Conservation (phyloP, 2,888 invertebrate species). For the Hirudinaria manillensis region DNA sequence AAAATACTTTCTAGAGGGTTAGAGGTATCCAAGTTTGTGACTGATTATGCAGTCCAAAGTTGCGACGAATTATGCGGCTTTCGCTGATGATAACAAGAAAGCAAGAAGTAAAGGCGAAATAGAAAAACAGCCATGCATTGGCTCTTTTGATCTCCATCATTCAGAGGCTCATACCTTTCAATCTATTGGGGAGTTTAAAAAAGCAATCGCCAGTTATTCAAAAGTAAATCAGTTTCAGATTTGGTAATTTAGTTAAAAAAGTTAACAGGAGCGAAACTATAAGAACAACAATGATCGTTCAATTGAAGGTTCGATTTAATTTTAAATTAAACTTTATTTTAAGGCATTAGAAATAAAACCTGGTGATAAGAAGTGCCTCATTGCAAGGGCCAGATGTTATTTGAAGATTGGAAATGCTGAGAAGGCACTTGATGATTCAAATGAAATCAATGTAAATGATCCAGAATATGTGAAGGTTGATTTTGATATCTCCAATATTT, state of each 20-base stretch:
- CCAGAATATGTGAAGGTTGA: constrained; percentile 47
- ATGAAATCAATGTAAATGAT: constrained; percentile 65
- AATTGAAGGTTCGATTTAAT: too few relatives aligned
- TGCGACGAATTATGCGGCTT: not conserved
- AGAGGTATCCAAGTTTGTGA: too few relatives aligned
- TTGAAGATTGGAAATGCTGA: constrained; percentile 76
- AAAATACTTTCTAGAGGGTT: too few relatives aligned
- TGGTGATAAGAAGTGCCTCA: constrained; percentile 75
- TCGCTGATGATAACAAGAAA: constrained; percentile 3
- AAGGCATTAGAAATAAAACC: constrained; percentile 72
- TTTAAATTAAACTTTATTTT: too few relatives aligned
- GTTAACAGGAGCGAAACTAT: too few relatives aligned
- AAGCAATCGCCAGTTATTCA: constrained; percentile 51
- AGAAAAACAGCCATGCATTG: constrained; percentile 24
- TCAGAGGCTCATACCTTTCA: constrained; percentile 35
- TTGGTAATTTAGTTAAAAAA: constrained; percentile 2
- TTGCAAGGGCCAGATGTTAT: constrained; percentile 82
- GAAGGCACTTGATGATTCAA: constrained; percentile 75
- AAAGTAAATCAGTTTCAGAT: constrained; percentile 44
- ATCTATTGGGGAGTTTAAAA: constrained; percentile 42
- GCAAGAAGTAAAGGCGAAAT: constrained; percentile 14
- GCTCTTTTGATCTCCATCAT: constrained; percentile 33
- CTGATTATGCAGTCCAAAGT: not conserved
- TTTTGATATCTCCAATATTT: not conserved
- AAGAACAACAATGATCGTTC: too few relatives aligned